These are phyloP conservation scores for Blastomussa wellsi DNA, from an alignment of 92 coral and sea anemone species.

Conservation along the genomic window DNA sequence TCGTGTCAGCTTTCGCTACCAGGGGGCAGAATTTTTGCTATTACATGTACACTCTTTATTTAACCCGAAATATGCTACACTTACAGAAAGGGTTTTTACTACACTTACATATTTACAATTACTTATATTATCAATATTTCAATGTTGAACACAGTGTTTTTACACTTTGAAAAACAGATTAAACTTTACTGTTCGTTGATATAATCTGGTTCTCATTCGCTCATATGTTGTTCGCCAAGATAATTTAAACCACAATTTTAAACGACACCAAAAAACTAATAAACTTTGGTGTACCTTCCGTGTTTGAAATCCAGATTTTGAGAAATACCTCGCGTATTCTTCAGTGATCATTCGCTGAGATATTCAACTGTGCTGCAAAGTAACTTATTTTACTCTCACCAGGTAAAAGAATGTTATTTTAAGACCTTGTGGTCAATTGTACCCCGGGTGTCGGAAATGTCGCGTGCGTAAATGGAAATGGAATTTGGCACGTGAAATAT, in stretches of 20 bases:
- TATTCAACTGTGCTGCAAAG: background rate
- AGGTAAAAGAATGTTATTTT: background rate
- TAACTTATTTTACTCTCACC: background rate
- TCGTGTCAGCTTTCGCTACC: background rate
- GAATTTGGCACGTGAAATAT: background rate
- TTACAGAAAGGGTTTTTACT: no score
- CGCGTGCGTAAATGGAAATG: background rate
- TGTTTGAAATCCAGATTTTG: background rate
- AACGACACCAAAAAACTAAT: background rate
- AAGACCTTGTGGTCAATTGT: background rate
- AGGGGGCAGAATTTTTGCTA: background rate
- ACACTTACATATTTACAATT: background rate
- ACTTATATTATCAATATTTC: background rate
- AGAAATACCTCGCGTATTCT: background rate
- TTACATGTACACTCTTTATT: no score
- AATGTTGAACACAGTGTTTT: background rate
- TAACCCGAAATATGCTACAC: no score
- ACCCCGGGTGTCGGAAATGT: background rate
- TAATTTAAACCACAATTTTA: background rate
- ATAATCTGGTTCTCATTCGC: background rate
- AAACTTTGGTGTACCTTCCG: background rate
- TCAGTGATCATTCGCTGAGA: background rate
- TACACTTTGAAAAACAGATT: background rate
- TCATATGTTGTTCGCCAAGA: background rate
- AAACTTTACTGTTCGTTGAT: background rate